Conservation (phyloP, 2,888 invertebrate genomes). For the Pomacea canaliculata region DNA sequence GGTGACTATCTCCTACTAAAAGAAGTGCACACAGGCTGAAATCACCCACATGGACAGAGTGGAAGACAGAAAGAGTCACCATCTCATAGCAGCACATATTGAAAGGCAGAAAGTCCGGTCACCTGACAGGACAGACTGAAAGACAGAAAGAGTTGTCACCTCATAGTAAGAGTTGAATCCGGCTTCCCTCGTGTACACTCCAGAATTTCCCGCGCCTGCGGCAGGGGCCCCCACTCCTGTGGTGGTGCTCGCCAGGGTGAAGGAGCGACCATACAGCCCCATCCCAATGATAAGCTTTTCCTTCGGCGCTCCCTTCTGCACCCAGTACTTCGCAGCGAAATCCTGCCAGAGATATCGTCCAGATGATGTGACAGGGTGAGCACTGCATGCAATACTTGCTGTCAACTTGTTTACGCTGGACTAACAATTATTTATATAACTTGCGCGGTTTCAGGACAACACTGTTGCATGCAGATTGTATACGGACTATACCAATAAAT, state of each 20-base stretch:
- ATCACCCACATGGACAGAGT: no score
- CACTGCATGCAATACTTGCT: no score
- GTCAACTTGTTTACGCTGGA: no score
- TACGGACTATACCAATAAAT: no score
- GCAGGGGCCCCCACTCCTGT: constrained; percentile 52
- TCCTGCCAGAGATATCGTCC: constrained; percentile 34
- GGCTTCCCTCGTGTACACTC: constrained; percentile 51
- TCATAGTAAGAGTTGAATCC: constrained; percentile 65
- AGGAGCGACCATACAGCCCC: constrained; percentile 59
- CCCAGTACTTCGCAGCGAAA: constrained; percentile 59
- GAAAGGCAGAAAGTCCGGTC: neutral
- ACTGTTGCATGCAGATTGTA: no score
- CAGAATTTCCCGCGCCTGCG: constrained; percentile 42
- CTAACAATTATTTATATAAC: no score
- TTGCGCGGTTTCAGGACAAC: no score
- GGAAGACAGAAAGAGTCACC: no score
- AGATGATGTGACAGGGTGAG: neutral
- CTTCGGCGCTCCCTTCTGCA: constrained; percentile 49
- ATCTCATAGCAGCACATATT: no score
- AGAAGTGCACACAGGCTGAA: no score
- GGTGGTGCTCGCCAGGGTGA: constrained; percentile 43
- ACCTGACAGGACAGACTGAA: neutral
- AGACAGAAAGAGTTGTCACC: constrained; percentile 37
- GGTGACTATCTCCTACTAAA: no score
- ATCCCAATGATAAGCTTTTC: constrained; percentile 59